Conservation (phyloP, 2,113 vertebrate species). For the Etheostoma cragini region DNA sequence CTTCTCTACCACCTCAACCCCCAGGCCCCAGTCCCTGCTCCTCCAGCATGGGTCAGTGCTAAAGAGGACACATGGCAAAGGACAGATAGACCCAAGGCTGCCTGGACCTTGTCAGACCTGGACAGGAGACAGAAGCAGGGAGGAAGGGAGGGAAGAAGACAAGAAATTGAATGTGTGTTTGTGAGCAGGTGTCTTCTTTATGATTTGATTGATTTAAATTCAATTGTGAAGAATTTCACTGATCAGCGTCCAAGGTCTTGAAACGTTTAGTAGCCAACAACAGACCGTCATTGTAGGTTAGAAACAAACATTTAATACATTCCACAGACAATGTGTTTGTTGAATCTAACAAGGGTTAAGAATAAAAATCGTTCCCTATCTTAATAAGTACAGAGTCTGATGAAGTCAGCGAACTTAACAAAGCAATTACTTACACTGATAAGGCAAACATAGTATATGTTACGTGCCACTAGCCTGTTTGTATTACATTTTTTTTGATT, state of each 20-base stretch:
- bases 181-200: slow-evolving; percentile 3
- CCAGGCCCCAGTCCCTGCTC: slow-evolving; percentile 66
- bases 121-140: slow-evolving; percentile 7
- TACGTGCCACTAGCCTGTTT: slow-evolving; percentile 56
- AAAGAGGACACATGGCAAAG: slow-evolving; percentile 80
- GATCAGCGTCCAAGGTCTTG: neutral
- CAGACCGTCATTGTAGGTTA: neutral
- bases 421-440: slow-evolving; percentile 57
- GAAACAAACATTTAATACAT: slow-evolving; percentile 16
- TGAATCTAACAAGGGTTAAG: neutral
- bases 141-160: neutral
- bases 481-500: slow-evolving; percentile 17
- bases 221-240: neutral
- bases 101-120: slow-evolving; percentile 66
- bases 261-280: neutral
- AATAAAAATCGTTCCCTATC: slow-evolving; percentile 7
- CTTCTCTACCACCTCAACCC: slow-evolving; percentile 56
- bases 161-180: neutral
- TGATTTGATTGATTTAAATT: slow-evolving; percentile 7
- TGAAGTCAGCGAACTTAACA: slow-evolving; percentile 30
- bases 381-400: slow-evolving; percentile 37
- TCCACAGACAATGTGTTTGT: slow-evolving; percentile 19
- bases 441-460: slow-evolving; percentile 58
- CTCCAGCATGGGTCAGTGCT: slow-evolving; percentile 81
- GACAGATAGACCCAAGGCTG: slow-evolving; percentile 76